These are phyloP conservation scores for Chaunax sp. DNA, from an alignment of 2,797 vertebrate species.

Conservation along the genomic window DNA sequence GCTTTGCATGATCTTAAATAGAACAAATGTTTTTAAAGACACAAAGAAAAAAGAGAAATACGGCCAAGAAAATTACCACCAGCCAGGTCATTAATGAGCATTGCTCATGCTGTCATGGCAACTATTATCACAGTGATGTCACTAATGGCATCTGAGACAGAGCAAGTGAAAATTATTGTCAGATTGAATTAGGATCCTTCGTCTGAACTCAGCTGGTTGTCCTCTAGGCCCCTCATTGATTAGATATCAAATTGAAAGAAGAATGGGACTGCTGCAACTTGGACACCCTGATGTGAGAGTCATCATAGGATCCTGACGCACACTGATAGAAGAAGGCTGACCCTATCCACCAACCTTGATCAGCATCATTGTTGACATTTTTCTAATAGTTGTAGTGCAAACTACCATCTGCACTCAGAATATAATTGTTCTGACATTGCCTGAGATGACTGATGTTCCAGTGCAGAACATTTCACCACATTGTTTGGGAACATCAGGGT, in stretches of 20 bases:
- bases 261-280: conserved; percentile 66
- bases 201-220: conserved; percentile 85
- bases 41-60: conserved; percentile 70
- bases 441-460: conserved; percentile 35
- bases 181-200: conserved; percentile 88
- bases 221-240: conserved; percentile 84
- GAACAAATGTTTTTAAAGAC: conserved; percentile 22
- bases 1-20: conserved; percentile 17
- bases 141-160: conserved; percentile 88
- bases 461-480: conserved; percentile 23
- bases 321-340: conserved; percentile 72
- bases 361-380: conserved; percentile 79
- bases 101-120: conserved; percentile 91
- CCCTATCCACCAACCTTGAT: conserved; percentile 79
- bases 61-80: conserved; percentile 83
- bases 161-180: conserved; percentile 89
- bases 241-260: conserved; percentile 85
- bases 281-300: conserved; percentile 78
- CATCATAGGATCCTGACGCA: conserved; percentile 69
- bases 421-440: conserved; percentile 76
- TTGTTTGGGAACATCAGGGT: conserved; percentile 19
- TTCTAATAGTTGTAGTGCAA: conserved; percentile 69
- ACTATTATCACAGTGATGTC: conserved; percentile 88
- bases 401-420: conserved; percentile 55
- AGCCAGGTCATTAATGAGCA: conserved; percentile 88